Evolutionary conservation across 35 echinoderm and acorn worm genomes (phyloP), one percentile per base, ranked within the genome.

Genomic region (Chiridota heheva): DNA sequence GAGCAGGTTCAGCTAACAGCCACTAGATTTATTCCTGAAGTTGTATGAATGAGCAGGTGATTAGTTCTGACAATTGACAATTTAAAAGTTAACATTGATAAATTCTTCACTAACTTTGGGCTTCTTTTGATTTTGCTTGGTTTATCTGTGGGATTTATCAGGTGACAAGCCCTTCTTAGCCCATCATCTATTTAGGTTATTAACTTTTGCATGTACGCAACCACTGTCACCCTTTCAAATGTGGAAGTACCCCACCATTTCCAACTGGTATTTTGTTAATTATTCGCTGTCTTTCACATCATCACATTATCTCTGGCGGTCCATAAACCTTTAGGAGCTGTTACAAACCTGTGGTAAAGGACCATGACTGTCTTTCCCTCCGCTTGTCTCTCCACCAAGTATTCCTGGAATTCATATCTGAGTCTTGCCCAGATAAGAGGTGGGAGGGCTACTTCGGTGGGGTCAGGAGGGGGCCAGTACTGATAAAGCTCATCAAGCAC

Each of bases 401-500:
- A 96, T 51, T 96, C 92, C 32, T 90, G 39, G 37, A 96, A 40
- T 36, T 96, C 92, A 62, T 87, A 90, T 46, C 87, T 90, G 18
- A 96, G 92, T 12, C 92, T 58, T 42, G 92, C 73, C 92, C 87
- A 96, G 15, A 96, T 73, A 3, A 90, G 82, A 13, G 83, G 69
- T 24, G 92, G 92, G 7, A 90, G 75, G 28, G 87, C 41, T 5
- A 96, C 87, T 17, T 79, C 72, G 18, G 55, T 40, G 37, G 78
- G 82, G n/a, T 90, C 83, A 22, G 88, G 87, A 18, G 92, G 92
- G 17, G 83, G 80, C 82, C 88, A 90, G 72, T 90, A 96, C 83
- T 96, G 92, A 53, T 96, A 96, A 26, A 96, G 86, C 32, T 96
- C 92, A 78, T 96, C 92, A 43, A 96, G 63, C 8, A 96, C 92